Conservation (phyloP, 2,888 invertebrate genomes). For the Heliconius sara region DNA sequence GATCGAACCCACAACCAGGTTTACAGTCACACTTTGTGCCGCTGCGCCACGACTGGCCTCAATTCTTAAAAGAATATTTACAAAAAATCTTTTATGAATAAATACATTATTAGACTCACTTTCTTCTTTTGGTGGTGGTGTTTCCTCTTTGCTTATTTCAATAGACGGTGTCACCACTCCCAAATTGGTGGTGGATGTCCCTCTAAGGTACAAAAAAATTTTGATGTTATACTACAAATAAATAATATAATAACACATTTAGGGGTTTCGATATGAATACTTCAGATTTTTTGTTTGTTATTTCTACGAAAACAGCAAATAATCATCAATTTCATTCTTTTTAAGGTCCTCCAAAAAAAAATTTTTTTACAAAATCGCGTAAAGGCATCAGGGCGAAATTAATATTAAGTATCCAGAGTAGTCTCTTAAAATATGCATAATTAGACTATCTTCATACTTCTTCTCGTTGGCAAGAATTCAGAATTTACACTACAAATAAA, state of each 20-base stretch:
- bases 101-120: slow-evolving; percentile 52
- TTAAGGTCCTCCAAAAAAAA: neutral
- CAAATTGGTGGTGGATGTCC: slow-evolving; percentile 75
- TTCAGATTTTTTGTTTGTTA: neutral
- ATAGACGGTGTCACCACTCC: slow-evolving; percentile 63
- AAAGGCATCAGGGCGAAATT: neutral
- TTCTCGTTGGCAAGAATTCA: neutral
- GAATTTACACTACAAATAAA: neutral
- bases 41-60: no score
- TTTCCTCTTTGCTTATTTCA: slow-evolving; percentile 69
- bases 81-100: neutral
- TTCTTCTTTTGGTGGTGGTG: slow-evolving; percentile 72
- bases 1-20: no score
- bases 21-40: no score
- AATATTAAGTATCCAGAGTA: neutral
- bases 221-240: neutral
- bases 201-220: slow-evolving; percentile 57
- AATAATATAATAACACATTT: no score
- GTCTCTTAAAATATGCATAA: neutral
- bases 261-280: neutral
- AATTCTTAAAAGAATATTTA: no score
- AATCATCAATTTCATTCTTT: no score
- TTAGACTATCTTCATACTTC: neutral
- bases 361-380: neutral
- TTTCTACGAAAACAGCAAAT: no score